A percentile compares a stretch with the other conserved stretches of the same genome.
Evolutionary conservation across 2,888 invertebrate genomes (phyloP).

Genomic region (Rhamnusium bicolor): DNA sequence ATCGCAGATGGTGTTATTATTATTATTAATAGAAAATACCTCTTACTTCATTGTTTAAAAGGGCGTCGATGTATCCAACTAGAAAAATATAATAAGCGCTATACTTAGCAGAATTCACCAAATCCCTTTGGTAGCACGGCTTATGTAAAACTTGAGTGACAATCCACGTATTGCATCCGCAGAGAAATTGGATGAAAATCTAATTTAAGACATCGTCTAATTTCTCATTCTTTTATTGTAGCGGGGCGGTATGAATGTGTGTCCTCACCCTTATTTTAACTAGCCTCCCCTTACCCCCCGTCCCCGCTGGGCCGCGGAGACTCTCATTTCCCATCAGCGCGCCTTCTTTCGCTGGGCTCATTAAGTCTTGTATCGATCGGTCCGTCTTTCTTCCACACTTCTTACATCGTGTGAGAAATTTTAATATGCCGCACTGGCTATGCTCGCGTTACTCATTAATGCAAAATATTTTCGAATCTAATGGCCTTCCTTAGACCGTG

Average conservation of each 20-base stretch:
- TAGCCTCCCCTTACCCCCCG: slow-evolving; percentile 51
- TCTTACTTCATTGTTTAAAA: neutral
- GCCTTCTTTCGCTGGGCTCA: slow-evolving; percentile 70
- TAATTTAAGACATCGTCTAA: slow-evolving; percentile 58
- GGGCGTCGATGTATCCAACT: neutral
- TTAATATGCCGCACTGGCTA: slow-evolving; percentile 67
- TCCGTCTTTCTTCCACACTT: slow-evolving; percentile 67
- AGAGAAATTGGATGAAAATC: slow-evolving; percentile 55
- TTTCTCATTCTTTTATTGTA: slow-evolving; percentile 60
- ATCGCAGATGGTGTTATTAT: too few relatives aligned
- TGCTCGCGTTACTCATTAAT: slow-evolving; percentile 67
- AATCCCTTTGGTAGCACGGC: slow-evolving; percentile 10
- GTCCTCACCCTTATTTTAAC: slow-evolving; percentile 65
- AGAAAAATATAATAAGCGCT: slow-evolving; percentile 21
- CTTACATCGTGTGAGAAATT: slow-evolving; percentile 69
- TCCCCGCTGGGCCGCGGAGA: slow-evolving; percentile 38
- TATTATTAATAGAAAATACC: neutral
- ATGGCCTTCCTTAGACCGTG: slow-evolving; percentile 37
- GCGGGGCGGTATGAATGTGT: slow-evolving; percentile 53
- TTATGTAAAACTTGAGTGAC: slow-evolving; percentile 40
- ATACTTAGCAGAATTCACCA: slow-evolving; percentile 5
- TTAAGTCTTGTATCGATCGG: slow-evolving; percentile 69
- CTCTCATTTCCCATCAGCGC: slow-evolving; percentile 66
- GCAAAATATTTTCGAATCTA: slow-evolving; percentile 61
- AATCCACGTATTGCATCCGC: slow-evolving; percentile 50